phyloP scores from a whole-genome alignment of 2,113 vertebrate species.

The Tauraco erythrolophus region DNA sequence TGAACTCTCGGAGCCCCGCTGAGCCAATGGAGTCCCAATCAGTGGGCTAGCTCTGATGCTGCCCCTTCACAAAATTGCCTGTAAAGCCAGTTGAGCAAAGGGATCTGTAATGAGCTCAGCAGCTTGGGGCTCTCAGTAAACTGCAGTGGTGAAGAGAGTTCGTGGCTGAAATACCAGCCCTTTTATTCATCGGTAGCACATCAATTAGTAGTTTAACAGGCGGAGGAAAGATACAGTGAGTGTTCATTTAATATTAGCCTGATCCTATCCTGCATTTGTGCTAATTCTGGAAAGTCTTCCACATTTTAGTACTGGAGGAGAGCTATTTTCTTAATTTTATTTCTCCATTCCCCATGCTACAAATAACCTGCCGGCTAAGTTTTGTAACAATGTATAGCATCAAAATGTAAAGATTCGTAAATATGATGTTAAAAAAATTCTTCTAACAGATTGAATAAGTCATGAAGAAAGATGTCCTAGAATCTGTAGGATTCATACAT shows the following conservation, averaged over 20 bases:
- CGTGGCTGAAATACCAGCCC: conserved; percentile 40
- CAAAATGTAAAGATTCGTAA: not conserved
- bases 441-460: not conserved
- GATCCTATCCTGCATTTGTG: not conserved
- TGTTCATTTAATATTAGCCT: conserved; percentile 1
- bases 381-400: not conserved
- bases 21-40: conserved; percentile 78
- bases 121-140: conserved; percentile 45
- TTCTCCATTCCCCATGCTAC: not conserved
- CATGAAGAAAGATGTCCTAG: not conserved
- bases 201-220: conserved; percentile 56
- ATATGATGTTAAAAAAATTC: not conserved
- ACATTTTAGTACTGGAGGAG: not conserved
- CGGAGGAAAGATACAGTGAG: conserved; percentile 3
- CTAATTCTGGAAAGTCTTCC: not conserved
- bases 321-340: not conserved
- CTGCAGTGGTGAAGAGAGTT: conserved; percentile 1
- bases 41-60: conserved; percentile 72
- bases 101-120: conserved; percentile 70
- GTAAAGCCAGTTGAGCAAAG: conserved; percentile 51
- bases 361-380: not conserved
- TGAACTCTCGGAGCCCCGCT: conserved; percentile 72
- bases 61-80: conserved; percentile 76
- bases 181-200: conserved; percentile 40
- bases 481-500: not conserved